A percentile compares a stretch with the other conserved stretches of the same genome.
These are phyloP conservation scores for Cyrtodaria siliqua DNA, from an alignment of 2,888 invertebrate genomes.

Conservation along the genomic window DNA sequence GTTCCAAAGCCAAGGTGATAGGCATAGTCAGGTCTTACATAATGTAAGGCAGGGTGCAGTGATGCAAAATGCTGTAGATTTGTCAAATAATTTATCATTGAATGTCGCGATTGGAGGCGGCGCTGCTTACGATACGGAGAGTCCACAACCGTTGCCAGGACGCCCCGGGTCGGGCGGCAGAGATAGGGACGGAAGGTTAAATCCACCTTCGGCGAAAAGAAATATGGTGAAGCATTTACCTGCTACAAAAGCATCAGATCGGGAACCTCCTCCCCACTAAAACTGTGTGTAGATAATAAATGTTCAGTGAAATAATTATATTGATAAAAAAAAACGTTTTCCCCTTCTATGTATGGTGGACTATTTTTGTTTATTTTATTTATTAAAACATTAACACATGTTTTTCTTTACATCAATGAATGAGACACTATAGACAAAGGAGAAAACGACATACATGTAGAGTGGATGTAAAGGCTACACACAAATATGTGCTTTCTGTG, in stretches of 20 bases:
- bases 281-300: not conserved
- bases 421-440: not conserved
- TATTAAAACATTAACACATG: constrained; percentile 13
- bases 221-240: constrained; percentile 84
- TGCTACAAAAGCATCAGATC: constrained; percentile 79
- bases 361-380: constrained; percentile 32
- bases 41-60: constrained; percentile 37
- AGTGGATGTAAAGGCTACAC: not conserved
- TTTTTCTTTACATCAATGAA: not conserved
- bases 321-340: not conserved
- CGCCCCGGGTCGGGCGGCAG: constrained; percentile 66
- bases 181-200: constrained; percentile 70
- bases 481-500: constrained; percentile 26
- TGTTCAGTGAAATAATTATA: not conserved
- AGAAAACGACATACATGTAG: not conserved
- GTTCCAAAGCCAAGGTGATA: constrained; percentile 57
- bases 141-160: constrained; percentile 69
- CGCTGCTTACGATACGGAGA: constrained; percentile 62
- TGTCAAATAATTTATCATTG: constrained; percentile 61
- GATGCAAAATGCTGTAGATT: no score
- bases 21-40: constrained; percentile 54
- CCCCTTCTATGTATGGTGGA: constrained; percentile 29
- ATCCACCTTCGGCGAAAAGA: constrained; percentile 80
- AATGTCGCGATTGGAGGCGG: constrained; percentile 64
- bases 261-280: constrained; percentile 82